Evolutionary conservation across 2,113 vertebrate genomes (phyloP).

Genomic region (Cygnus buccinator): DNA sequence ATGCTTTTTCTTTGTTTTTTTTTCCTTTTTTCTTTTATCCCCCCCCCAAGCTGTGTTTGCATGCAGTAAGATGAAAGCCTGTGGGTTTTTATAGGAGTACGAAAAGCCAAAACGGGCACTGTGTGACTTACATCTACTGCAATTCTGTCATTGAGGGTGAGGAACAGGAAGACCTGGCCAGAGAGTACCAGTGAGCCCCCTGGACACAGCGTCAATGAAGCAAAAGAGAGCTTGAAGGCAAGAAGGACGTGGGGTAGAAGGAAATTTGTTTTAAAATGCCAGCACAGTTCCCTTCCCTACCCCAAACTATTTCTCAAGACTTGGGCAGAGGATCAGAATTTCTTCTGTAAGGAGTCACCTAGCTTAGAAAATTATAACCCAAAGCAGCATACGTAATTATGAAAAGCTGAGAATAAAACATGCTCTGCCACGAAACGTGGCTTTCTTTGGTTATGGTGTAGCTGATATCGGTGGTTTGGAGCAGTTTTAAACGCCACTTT

Average conservation of each 20-base stretch:
- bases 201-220: neutral
- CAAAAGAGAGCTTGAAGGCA: neutral
- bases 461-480: slow-evolving; percentile 48
- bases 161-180: neutral
- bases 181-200: neutral
- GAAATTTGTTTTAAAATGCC: neutral
- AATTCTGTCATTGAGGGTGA: neutral
- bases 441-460: slow-evolving; percentile 5
- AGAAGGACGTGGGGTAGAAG: neutral
- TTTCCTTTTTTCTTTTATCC: too few relatives aligned
- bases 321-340: slow-evolving; percentile 21
- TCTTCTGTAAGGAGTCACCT: neutral
- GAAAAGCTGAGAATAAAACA: slow-evolving; percentile 16
- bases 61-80: neutral
- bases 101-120: neutral
- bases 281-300: neutral
- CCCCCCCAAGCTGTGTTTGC: neutral
- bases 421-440: slow-evolving; percentile 12
- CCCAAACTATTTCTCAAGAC: neutral
- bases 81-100: neutral
- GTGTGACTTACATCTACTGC: neutral
- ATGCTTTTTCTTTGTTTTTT: neutral
- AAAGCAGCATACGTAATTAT: neutral
- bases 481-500: slow-evolving; percentile 29
- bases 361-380: neutral